Base-by-base conservation (phyloP, 2,113 vertebrate species). In the Tenebrosternarchus preto region DNA sequence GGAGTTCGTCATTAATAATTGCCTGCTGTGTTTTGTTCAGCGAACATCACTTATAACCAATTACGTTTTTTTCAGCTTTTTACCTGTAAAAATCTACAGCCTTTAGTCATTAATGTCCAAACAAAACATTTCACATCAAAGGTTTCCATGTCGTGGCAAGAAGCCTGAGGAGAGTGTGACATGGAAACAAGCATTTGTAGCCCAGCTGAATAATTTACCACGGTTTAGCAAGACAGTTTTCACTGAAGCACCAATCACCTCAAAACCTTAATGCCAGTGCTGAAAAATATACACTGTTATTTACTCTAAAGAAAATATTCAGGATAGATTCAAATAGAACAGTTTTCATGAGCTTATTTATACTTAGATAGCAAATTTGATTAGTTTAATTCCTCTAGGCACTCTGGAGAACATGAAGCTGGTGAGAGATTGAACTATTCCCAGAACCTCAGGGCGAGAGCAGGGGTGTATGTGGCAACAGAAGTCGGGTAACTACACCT, bases 401-500 rank as follows among this genome's bases (percentile, higher is more conserved):
- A 50, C 43, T 50, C 43, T 50, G 1, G 43, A 50, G 11, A 12
- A 15, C 43, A 73, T 0, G 3, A 11, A 9, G 50, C 29, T 16
- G 17, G 12, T 36, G 8, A 15, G 27, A 67, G 31, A 4, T 31
- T 16, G 8, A 24, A 20, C 5, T 50, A 15, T 12, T 50, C 9
- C 43, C 43, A 50, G 43, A 50, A 12, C 43, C 43, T 12, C 43
- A 50, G 43, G 43, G 11, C 43, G 12, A 50, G 43, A 50, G 43
- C 12, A 50, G 43, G 43, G 8, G 43, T 50, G 6, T 64, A 27
- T 64, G 61, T 64, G 61, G 60, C 24, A 12, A 3, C 27, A 15
- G 24, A 25, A 20, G 3, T 20, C 43, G 3, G 24, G 19, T 71
- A 67, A 5, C 19, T 0, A 92, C 91, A 99, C 97, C 95, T 96